Conservation (phyloP, 2,113 vertebrate genomes). For the Crotophaga sulcirostris region DNA sequence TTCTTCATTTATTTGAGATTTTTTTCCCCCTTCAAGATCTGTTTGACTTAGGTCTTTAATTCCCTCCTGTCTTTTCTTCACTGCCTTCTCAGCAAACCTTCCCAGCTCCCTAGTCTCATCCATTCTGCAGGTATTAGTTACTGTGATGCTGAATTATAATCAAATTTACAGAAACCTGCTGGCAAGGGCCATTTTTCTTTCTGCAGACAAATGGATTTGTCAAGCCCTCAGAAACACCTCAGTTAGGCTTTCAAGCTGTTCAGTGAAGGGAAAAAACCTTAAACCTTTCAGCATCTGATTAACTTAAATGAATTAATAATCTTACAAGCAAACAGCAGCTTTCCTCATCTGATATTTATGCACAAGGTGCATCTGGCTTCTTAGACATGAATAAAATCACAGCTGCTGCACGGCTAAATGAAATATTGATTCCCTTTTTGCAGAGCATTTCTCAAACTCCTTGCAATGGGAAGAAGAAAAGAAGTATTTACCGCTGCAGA, state of each 20-base stretch:
- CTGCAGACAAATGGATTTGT: conserved; percentile 39
- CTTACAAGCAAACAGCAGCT: conserved; percentile 23
- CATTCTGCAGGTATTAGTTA: conserved; percentile 9
- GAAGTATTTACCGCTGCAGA: conserved; percentile 80
- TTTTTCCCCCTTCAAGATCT: neutral
- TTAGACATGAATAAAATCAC: neutral
- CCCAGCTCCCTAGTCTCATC: neutral
- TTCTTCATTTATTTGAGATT: neutral
- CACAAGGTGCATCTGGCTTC: neutral
- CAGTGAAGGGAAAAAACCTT: neutral
- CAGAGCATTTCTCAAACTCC: neutral
- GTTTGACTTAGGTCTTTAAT: neutral
- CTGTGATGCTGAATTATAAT: conserved; percentile 22
- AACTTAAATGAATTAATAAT: conserved; percentile 40
- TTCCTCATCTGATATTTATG: neutral
- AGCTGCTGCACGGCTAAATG: neutral
- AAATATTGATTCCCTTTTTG: neutral
- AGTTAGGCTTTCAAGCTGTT: conserved; percentile 23
- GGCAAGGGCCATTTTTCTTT: conserved; percentile 36
- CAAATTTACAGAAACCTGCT: conserved; percentile 34
- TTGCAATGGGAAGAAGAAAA: neutral
- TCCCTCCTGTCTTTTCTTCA: neutral
- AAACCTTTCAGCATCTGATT: conserved; percentile 43
- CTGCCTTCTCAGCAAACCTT: neutral
- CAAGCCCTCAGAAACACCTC: conserved; percentile 28